A percentile compares a stretch with the other conserved stretches of the same genome.
These are phyloP conservation scores for Odontocolon sp. DNA, from an alignment of 2,888 invertebrate species.

Conservation along the genomic window DNA sequence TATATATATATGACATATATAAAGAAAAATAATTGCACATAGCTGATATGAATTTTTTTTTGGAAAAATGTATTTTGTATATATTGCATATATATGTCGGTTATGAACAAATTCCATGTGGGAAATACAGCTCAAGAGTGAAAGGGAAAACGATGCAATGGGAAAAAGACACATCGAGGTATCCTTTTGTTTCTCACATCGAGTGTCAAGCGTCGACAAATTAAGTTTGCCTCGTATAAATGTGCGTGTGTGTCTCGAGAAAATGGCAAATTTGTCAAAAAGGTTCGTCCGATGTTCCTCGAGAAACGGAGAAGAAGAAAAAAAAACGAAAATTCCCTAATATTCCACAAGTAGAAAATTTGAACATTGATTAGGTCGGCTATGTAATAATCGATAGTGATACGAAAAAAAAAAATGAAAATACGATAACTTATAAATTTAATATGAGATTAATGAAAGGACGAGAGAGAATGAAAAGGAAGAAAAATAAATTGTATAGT, in stretches of 20 bases:
- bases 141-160: not conserved
- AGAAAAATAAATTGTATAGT: not conserved
- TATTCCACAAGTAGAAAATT: not conserved
- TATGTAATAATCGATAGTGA: slow-evolving; percentile 7
- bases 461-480: too few relatives aligned
- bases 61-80: too few relatives aligned
- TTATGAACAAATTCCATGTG: slow-evolving; percentile 23
- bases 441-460: too few relatives aligned
- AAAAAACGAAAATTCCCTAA: not conserved
- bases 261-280: not conserved
- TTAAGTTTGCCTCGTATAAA: not conserved
- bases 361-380: not conserved
- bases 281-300: not conserved
- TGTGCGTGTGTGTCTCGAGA: not conserved
- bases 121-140: slow-evolving; percentile 33
- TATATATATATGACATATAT: too few relatives aligned
- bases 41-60: too few relatives aligned
- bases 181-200: slow-evolving; percentile 1
- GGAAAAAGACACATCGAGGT: not conserved
- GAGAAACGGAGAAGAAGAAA: too few relatives aligned
- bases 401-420: not conserved
- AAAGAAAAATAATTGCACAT: too few relatives aligned
- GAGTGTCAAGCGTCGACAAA: not conserved
- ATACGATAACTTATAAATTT: not conserved
- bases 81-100: too few relatives aligned